Percentiles rank a stretch among this genome's conserved stretches.
Evolutionary conservation across 2,797 vertebrate species (phyloP).

Genomic region (Chrysolophus pictus): DNA sequence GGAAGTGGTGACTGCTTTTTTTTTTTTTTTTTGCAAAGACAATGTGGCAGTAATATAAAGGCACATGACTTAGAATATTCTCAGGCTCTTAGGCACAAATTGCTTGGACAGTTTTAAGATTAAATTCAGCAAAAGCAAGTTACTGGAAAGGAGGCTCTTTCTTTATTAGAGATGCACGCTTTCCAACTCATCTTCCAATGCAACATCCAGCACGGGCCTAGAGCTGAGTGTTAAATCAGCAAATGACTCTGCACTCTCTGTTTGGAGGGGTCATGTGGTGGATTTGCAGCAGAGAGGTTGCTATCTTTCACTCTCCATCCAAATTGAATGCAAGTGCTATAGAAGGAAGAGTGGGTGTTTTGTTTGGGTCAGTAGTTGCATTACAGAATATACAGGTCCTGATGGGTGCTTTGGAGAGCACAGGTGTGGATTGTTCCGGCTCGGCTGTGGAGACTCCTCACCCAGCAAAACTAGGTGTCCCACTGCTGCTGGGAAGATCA

Average conservation of each 20-base stretch:
- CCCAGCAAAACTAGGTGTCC: background rate
- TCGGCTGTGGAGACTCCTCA: background rate
- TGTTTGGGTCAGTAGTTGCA: background rate
- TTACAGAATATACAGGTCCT: background rate
- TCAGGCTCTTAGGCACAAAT: background rate
- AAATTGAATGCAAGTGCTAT: background rate
- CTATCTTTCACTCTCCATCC: background rate
- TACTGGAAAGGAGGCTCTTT: background rate
- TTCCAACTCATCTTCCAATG: background rate
- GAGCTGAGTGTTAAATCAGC: background rate
- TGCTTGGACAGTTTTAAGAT: background rate
- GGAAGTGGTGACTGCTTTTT: background rate
- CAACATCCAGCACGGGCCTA: background rate
- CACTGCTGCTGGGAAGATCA: background rate
- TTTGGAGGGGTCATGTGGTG: background rate
- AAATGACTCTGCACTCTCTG: background rate
- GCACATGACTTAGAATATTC: accelerated
- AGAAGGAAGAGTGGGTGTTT: background rate
- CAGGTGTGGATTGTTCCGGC: background rate
- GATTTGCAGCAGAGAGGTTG: background rate
- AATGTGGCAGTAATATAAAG: background rate
- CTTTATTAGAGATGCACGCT: background rate
- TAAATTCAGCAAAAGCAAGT: background rate
- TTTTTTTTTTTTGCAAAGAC: background rate
- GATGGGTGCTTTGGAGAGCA: background rate